phyloP scores from a whole-genome alignment of 2,113 vertebrate genomes.

The Desmodus rotundus region DNA sequence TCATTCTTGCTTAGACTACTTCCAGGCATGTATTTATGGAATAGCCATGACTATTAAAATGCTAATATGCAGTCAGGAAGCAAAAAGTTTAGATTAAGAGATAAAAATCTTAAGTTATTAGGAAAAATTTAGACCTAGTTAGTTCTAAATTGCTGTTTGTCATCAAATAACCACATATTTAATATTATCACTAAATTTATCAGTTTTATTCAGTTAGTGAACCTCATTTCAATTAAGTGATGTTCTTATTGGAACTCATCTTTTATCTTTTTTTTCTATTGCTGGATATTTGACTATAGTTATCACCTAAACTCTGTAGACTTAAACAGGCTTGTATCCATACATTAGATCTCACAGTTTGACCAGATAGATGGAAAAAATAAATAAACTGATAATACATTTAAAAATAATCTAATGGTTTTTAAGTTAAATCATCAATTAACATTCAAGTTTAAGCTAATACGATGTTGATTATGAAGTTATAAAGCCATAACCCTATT shows the following conservation, averaged over 20 bases:
- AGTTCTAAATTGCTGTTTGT: not conserved
- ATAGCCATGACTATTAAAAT: not conserved
- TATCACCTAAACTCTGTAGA: not conserved
- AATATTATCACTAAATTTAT: slow-evolving; percentile 10
- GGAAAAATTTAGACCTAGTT: not conserved
- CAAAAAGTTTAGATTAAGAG: not conserved
- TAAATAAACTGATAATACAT: not conserved
- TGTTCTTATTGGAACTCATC: not conserved
- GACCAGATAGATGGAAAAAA: not conserved
- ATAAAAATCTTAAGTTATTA: not conserved
- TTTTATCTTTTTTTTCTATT: not conserved
- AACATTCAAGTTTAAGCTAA: slow-evolving; percentile 7
- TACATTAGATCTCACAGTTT: not conserved
- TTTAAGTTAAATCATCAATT: slow-evolving; percentile 14
- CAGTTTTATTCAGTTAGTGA: not conserved
- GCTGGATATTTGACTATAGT: not conserved
- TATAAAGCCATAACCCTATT: not conserved
- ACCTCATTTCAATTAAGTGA: not conserved
- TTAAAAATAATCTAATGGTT: not conserved
- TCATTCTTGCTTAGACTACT: not conserved
- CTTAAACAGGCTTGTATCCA: not conserved
- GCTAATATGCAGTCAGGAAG: not conserved
- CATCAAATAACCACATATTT: slow-evolving; percentile 12
- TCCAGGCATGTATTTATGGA: not conserved
- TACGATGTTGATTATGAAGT: not conserved